These are phyloP conservation scores for Phaedon cochleariae DNA, from an alignment of 2,888 invertebrate genomes.

Conservation along the genomic window DNA sequence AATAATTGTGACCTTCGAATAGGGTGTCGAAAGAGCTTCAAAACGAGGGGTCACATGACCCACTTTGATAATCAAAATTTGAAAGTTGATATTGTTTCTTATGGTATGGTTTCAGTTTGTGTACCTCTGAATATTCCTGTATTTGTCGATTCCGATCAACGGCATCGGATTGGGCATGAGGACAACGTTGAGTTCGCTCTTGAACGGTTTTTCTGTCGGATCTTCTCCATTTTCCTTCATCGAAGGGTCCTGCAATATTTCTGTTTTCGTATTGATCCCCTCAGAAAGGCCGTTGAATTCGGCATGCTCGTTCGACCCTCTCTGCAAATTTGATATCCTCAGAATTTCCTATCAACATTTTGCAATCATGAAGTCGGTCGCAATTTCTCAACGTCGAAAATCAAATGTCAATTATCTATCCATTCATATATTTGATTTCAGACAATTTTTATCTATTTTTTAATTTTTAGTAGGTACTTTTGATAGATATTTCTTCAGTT, in stretches of 20 bases:
- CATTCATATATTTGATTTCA: too few species aligned
- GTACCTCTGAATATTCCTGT: slow-evolving; percentile 55
- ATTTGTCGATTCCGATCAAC: slow-evolving; percentile 60
- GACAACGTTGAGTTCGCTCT: slow-evolving; percentile 61
- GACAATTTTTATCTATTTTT: too few species aligned
- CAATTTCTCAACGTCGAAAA: too few species aligned
- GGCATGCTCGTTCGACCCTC: slow-evolving; percentile 29
- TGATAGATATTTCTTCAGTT: too few species aligned
- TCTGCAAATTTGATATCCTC: slow-evolving; percentile 52
- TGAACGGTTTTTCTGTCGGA: slow-evolving; percentile 52
- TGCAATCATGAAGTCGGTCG: background rate
- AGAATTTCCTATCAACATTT: slow-evolving; percentile 48
- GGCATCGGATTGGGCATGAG: slow-evolving; percentile 62
- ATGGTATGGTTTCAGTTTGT: too few species aligned
- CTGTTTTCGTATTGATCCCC: too few species aligned
- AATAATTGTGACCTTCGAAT: too few species aligned
- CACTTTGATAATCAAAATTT: background rate
- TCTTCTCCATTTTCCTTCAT: slow-evolving; percentile 29
- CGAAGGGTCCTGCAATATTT: background rate
- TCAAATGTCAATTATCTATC: too few species aligned
- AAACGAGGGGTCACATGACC: background rate
- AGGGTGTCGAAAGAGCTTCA: background rate
- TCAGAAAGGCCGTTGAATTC: slow-evolving; percentile 17
- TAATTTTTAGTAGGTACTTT: too few species aligned
- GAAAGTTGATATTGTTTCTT: too few species aligned